Percentiles rank a stretch among this genome's conserved stretches.
These are phyloP conservation scores for rat (Rattus norvegicus) DNA, from an alignment of 2,113 vertebrate species.

Conservation along the genomic window DNA sequence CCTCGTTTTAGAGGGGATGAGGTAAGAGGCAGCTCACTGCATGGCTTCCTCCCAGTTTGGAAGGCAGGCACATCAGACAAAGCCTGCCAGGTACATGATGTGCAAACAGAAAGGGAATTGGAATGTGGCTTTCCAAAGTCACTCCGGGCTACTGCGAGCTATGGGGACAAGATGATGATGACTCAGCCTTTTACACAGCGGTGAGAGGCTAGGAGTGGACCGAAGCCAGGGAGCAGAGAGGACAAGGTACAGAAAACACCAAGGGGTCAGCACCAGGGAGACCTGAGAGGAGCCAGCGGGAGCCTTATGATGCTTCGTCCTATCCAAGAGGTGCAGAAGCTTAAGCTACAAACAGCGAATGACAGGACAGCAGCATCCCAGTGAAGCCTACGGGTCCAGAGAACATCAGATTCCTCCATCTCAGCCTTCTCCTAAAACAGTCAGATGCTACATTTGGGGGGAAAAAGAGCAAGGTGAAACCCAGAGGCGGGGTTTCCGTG, in stretches of 20 bases:
- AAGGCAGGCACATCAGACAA: not conserved
- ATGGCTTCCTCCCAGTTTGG: not conserved
- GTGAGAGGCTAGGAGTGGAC: not conserved
- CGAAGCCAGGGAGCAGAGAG: not conserved
- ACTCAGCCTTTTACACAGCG: not conserved
- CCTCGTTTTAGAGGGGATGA: not conserved
- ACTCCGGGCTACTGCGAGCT: not conserved
- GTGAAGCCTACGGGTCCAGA: not conserved
- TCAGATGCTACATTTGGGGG: not conserved
- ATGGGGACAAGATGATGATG: not conserved
- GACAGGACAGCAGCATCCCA: not conserved
- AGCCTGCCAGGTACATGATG: not conserved
- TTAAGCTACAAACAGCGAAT: not conserved
- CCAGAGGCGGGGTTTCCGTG: not conserved
- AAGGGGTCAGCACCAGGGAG: not conserved
- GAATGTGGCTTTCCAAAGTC: not conserved
- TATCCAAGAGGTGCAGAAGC: not conserved
- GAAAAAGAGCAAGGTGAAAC: not conserved
- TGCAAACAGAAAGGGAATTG: not conserved
- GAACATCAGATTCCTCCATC: not conserved
- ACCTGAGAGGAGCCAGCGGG: not conserved
- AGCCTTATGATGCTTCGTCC: not conserved
- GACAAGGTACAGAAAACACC: not conserved
- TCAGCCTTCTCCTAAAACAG: not conserved
- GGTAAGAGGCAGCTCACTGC: not conserved